Evolutionary conservation across 2,113 vertebrate genomes (phyloP).

Genomic region (Oryzias javanicus): DNA sequence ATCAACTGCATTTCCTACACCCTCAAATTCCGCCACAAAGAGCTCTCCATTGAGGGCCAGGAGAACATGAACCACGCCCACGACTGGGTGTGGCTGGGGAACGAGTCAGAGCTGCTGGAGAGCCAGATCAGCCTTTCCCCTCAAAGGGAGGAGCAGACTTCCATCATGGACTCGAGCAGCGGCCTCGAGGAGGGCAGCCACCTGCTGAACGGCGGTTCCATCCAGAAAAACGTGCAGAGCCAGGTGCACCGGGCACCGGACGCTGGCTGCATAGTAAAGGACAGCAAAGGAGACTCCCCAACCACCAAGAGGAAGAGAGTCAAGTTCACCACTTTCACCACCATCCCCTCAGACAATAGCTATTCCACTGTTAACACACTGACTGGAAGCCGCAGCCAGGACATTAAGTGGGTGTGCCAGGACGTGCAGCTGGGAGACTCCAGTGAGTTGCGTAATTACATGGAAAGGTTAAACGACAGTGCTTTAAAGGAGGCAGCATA

Average conservation of each 20-base stretch:
- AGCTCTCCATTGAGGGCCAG: conserved; percentile 88
- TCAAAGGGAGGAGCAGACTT: conserved; percentile 83
- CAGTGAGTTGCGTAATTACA: conserved; percentile 83
- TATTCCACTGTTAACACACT: conserved; percentile 82
- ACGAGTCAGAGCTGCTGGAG: conserved; percentile 88
- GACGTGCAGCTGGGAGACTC: conserved; percentile 82
- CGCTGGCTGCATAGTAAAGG: conserved; percentile 64
- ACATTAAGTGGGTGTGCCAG: conserved; percentile 91
- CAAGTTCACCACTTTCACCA: conserved; percentile 91
- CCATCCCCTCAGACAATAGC: conserved; percentile 81
- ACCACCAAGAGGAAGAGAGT: conserved; percentile 91
- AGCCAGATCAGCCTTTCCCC: conserved; percentile 75
- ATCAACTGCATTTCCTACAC: conserved; percentile 95
- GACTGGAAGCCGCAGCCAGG: conserved; percentile 78
- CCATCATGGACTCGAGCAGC: conserved; percentile 82
- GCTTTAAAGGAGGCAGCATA: conserved; percentile 77
- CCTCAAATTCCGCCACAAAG: conserved; percentile 91
- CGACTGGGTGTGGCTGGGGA: conserved; percentile 98
- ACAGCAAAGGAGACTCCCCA: conserved; percentile 81
- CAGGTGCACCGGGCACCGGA: conserved; percentile 77
- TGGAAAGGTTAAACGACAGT: conserved; percentile 86
- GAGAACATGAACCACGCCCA: conserved; percentile 87
- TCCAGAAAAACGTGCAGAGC: conserved; percentile 77
- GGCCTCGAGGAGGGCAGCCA: conserved; percentile 80
- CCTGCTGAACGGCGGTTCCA: conserved; percentile 80